Evolutionary conservation across 2,888 invertebrate genomes (phyloP), one percentile per base, ranked within the genome.

Genomic region (Plagiodera versicolora): DNA sequence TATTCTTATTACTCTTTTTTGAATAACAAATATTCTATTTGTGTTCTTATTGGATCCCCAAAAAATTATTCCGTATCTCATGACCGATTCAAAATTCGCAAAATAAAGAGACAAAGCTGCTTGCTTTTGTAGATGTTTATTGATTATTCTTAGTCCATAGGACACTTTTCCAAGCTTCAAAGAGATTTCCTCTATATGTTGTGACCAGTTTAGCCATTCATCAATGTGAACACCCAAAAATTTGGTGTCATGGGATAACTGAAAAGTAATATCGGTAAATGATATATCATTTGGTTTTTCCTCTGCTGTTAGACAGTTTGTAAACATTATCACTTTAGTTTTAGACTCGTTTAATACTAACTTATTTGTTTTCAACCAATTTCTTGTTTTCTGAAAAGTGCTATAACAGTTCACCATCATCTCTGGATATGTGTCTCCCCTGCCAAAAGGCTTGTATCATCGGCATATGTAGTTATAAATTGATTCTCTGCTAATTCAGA

Each of bases 361-460:
- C 20, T 47, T 16, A 20, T 47, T 47, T 28, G 28, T 28, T 28
- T 9, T 28, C 28, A 44, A 47, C 47, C 47, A 47, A 17, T 47
- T 47, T 47, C 17, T 47, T n/a, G n/a, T n/a, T 47, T 47, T 47
- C 47, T 47, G 47, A n/a, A 16, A 47, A 17, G 4, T 47, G 47
- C 10, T 47, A 47, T 10, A 47, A 47, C 47, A 47, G 47, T 47
- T 47, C 17, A 47, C 47, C n/a, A n/a, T n/a, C n/a, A n/a, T n/a
- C n/a, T n/a, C n/a, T n/a, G n/a, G n/a, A n/a, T n/a, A 47, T 47
- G 17, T 52, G 18, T 35, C 17, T 32, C 52, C 18, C 52, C 52
- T 52, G 52, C 32, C 52, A 52, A 19, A 52, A 52, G 14, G 32
- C 32, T 52, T 11, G 52, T 52, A n/a, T 52, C 52, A 52, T 52